Conservation (phyloP, 2,113 vertebrate genomes). For the Albula glossodonta region DNA sequence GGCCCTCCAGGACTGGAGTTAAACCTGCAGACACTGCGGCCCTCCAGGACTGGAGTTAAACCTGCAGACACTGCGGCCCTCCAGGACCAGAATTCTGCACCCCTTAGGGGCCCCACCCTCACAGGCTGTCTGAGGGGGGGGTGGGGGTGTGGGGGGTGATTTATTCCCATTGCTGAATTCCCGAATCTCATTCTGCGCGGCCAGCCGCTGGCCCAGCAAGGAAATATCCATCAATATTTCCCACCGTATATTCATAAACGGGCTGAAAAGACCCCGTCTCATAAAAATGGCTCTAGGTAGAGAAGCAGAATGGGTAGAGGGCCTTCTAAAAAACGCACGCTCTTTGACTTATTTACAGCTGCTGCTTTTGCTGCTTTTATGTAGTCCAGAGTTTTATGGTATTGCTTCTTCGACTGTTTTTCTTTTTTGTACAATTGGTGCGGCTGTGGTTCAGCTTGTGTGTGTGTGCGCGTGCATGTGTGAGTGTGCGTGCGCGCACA, state of each 20-base stretch:
- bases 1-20: too few species aligned
- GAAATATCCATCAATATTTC: conserved; percentile 32
- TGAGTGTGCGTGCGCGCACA: background rate
- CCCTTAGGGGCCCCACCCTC: background rate
- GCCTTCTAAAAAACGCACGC: background rate
- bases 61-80: too few species aligned
- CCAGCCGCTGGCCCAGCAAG: conserved; percentile 11
- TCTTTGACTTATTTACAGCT: background rate
- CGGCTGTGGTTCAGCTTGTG: background rate
- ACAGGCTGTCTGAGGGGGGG: background rate
- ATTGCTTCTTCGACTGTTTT: background rate
- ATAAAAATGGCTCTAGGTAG: background rate
- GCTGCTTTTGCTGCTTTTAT: background rate
- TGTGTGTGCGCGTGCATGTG: too few species aligned
- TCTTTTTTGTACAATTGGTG: background rate
- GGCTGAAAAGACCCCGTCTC: background rate
- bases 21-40: too few species aligned
- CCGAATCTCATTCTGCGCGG: conserved; percentile 31
- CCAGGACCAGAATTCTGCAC: background rate
- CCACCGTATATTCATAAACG: conserved; percentile 13
- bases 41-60: too few species aligned
- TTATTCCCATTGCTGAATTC: conserved; percentile 50
- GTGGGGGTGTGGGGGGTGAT: conserved; percentile 21
- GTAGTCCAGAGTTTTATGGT: background rate
- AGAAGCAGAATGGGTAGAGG: background rate